Conservation (phyloP, 2,113 vertebrate genomes). For the Alosa alosa region DNA sequence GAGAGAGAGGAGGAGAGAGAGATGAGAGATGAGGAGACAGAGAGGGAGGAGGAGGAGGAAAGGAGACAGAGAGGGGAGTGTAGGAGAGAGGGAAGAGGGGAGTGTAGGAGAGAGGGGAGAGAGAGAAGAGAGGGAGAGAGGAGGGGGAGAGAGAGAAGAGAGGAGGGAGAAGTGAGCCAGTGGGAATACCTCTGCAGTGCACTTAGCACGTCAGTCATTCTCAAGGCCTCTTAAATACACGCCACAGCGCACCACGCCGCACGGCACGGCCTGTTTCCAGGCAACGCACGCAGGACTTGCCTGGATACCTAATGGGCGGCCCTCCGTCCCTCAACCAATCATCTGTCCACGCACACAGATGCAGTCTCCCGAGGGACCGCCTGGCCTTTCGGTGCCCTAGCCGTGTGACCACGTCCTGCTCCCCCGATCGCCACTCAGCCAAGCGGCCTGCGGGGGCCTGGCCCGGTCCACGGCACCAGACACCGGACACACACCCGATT, state of each 20-base stretch:
- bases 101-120: background rate
- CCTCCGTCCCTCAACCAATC: constrained; percentile 64
- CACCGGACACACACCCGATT: background rate
- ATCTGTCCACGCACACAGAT: constrained; percentile 49
- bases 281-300: constrained; percentile 63
- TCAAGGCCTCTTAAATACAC: constrained; percentile 72
- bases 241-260: constrained; percentile 27
- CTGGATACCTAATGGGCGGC: constrained; percentile 42
- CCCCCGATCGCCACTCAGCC: background rate
- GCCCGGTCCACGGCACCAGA: background rate
- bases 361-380: constrained; percentile 46
- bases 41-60: background rate
- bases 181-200: constrained; percentile 62
- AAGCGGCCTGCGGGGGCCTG: background rate
- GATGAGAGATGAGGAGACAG: background rate
- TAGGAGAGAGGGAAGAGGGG: background rate
- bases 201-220: constrained; percentile 70
- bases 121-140: constrained; percentile 25
- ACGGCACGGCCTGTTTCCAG: constrained; percentile 68
- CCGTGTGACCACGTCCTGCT: background rate
- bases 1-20: background rate
- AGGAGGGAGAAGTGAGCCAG: constrained; percentile 30
- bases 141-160: background rate
- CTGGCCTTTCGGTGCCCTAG: constrained; percentile 41
- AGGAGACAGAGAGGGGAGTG: background rate